Evolutionary conservation across 2,888 invertebrate species (phyloP), one percentile per base, ranked within the genome.

Genomic region (Troilus luridus): DNA sequence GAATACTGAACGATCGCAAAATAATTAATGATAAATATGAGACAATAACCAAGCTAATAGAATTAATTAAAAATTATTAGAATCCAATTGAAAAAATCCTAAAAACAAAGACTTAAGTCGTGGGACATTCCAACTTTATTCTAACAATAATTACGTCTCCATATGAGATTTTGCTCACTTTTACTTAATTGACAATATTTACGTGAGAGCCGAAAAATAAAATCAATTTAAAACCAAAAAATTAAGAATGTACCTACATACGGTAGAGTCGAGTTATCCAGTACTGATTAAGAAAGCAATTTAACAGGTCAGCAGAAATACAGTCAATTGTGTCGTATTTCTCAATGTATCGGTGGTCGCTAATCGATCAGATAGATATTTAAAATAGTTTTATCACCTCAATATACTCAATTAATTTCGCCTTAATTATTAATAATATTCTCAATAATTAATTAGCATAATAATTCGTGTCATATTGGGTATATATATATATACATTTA

Each of bases 301-400:
- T 41, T 77, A 17, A 12, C 27, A 77, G 41, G 72, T 77, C 72
- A 77, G 6, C 27, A 77, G 72, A 77, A 77, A 77, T 27, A 77
- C 27, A 27, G 72, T 77, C 72, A 77, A 19, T 41, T 27, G 72
- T 77, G 72, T 77, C 41, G 72, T 1, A 41, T 77, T 72, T 77
- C 41, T 41, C 17, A 77, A 41, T 41, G 24, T 41, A 17, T 41
- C 14, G 67, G 67, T 24, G 67, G 67, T 24, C 24, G 17, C 72
- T 77, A 21, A 41, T 41, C 27, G 72, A 77, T 77, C 41, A 77
- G 72, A 72, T 72, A 72, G 72, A 77, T 77, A 41, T 41, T 77
- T 41, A 77, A 77, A 77, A 77, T 19, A 77, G 72, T 17, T 27
- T 27, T 24, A 72, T 27, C 72, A 72, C 72, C 27, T 72, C 72